phyloP scores from a whole-genome alignment of 2,888 invertebrate genomes.

The Drosophila cyrtoloma region DNA sequence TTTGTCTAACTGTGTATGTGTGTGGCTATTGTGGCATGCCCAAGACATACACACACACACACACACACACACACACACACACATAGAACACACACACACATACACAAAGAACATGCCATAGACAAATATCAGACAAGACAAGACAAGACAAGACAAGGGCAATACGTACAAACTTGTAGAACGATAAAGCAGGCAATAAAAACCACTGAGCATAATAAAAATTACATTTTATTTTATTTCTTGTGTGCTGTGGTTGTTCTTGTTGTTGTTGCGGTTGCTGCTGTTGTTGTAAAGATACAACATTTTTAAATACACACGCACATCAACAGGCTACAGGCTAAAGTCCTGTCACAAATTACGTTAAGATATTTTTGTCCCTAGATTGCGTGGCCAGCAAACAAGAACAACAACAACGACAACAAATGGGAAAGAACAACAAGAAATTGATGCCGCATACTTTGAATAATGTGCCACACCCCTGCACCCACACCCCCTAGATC shows the following conservation, averaged over 20 bases:
- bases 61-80: background rate
- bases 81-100: slow-evolving; percentile 1
- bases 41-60: slow-evolving; percentile 20
- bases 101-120: slow-evolving; percentile 62
- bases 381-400: slow-evolving; percentile 68
- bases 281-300: slow-evolving; percentile 38
- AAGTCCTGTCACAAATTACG: slow-evolving; percentile 55
- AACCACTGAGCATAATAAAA: slow-evolving; percentile 80
- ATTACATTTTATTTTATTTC: slow-evolving; percentile 81
- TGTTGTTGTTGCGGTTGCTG: background rate
- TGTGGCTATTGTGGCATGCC: slow-evolving; percentile 67
- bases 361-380: slow-evolving; percentile 66
- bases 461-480: slow-evolving; percentile 52
- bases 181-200: slow-evolving; percentile 80
- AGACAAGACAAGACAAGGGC: slow-evolving; percentile 40
- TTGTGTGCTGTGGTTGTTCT: slow-evolving; percentile 34
- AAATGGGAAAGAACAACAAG: slow-evolving; percentile 5
- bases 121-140: slow-evolving; percentile 79
- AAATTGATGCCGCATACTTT: slow-evolving; percentile 55
- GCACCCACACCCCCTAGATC: slow-evolving; percentile 8
- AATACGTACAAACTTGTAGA: slow-evolving; percentile 68
- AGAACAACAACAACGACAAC: slow-evolving; percentile 20
- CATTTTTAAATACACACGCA: slow-evolving; percentile 75
- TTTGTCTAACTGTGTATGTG: slow-evolving; percentile 49
- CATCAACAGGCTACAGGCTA: slow-evolving; percentile 57